Percentiles rank a stretch among this genome's conserved stretches.
Conservation (phyloP, 2,113 vertebrate genomes). For the Nothocercus nigrocapillus region DNA sequence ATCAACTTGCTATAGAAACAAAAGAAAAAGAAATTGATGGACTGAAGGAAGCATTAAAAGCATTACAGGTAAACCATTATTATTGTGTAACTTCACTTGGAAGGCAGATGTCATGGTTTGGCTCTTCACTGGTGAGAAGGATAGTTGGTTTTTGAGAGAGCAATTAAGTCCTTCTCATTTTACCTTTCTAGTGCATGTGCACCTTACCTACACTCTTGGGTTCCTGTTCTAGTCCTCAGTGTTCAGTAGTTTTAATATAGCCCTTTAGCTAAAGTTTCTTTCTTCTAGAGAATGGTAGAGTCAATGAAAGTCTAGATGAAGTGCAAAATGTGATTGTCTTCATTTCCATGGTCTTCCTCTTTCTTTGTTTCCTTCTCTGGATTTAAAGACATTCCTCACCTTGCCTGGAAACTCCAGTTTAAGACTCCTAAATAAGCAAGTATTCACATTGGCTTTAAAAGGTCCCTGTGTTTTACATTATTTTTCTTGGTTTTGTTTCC, state of each 20-base stretch:
- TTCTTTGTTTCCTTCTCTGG: background rate
- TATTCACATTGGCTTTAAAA: background rate
- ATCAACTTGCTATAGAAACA: slow-evolving; percentile 85
- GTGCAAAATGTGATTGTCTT: background rate
- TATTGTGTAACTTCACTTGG: background rate
- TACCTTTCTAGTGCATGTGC: background rate
- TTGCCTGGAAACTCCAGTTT: background rate
- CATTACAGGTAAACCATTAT: slow-evolving; percentile 86
- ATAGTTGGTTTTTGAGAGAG: background rate
- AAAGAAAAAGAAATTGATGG: slow-evolving; percentile 93
- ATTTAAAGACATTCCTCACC: background rate
- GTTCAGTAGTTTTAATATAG: background rate
- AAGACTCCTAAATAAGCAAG: background rate
- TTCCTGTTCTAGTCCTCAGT: background rate
- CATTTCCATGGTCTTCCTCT: background rate
- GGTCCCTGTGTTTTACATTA: background rate
- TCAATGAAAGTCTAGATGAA: background rate
- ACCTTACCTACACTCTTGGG: background rate
- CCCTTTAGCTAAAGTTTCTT: background rate
- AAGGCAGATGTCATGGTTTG: background rate
- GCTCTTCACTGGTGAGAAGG: background rate
- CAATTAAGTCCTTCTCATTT: background rate
- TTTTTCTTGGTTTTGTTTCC: background rate
- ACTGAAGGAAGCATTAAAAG: slow-evolving; percentile 91
- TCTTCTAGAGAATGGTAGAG: background rate